Percentiles rank a stretch among this genome's conserved stretches.
These are phyloP conservation scores for Ceratosolen solmsi DNA, from an alignment of 1,140 invertebrate species.

Conservation along the genomic window DNA sequence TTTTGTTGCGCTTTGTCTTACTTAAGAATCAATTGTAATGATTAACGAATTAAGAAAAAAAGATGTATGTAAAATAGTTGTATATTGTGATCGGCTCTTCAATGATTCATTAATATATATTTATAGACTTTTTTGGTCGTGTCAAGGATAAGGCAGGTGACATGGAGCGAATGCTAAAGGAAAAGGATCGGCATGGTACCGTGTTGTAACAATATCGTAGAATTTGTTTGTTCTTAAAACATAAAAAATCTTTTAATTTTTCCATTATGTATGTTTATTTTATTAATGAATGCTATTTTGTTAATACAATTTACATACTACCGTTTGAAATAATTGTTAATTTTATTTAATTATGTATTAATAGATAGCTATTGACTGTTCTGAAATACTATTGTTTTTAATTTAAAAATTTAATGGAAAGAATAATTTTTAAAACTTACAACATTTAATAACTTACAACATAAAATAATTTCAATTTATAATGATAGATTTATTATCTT, in stretches of 20 bases:
- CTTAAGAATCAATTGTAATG: no score
- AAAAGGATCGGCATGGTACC: constrained; percentile 92
- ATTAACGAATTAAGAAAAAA: constrained; percentile 36
- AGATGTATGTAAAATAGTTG: constrained; percentile 15
- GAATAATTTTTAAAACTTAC: no score
- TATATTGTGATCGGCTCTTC: constrained; percentile 22
- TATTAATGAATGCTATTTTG: background rate
- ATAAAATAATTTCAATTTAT: no score
- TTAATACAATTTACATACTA: constrained; percentile 10
- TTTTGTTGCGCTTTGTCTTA: no score
- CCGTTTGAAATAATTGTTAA: background rate
- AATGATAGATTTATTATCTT: no score
- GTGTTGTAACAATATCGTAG: constrained; percentile 33
- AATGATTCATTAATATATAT: constrained; percentile 56
- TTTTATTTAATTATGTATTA: constrained; percentile 16
- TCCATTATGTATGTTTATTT: no score
- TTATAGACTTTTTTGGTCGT: constrained; percentile 91
- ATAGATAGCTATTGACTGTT: no score
- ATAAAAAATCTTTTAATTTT: no score
- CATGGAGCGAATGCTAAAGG: constrained; percentile 90
- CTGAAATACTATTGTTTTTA: no score
- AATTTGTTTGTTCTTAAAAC: constrained; percentile 46
- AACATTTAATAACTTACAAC: no score
- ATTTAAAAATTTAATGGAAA: no score
- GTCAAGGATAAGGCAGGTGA: constrained; percentile 94